These are phyloP conservation scores for Troilus luridus DNA, from an alignment of 2,888 invertebrate genomes.

Conservation along the genomic window DNA sequence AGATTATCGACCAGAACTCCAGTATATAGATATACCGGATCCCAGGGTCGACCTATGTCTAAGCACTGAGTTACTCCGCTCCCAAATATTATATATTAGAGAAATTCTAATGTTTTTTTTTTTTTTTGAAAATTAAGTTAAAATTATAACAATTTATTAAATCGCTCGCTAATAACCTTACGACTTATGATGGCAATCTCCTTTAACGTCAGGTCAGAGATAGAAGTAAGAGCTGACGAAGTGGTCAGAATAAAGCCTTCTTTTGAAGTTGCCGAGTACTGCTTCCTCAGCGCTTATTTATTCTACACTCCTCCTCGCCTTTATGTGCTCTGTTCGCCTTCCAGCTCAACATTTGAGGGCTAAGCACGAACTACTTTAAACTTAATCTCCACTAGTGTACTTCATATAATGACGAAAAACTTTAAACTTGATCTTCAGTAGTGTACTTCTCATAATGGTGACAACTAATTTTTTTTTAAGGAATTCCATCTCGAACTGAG, in stretches of 20 bases:
- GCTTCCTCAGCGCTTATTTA: conserved; percentile 11
- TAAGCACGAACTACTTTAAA: background rate
- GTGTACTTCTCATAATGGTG: no score
- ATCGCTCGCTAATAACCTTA: background rate
- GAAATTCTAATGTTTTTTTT: no score
- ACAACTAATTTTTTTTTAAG: no score
- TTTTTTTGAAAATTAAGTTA: no score
- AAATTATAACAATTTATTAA: background rate
- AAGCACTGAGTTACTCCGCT: no score
- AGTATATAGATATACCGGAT: no score
- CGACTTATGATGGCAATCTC: background rate
- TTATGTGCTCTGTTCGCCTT: background rate
- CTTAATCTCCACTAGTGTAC: background rate
- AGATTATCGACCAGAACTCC: no score
- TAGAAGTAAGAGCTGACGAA: background rate
- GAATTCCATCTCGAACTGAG: no score
- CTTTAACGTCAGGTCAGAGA: background rate
- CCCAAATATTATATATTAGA: no score
- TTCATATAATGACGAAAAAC: background rate
- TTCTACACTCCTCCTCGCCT: background rate
- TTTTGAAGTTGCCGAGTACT: background rate
- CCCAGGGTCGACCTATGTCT: no score
- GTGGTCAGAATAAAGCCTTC: background rate
- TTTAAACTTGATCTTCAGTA: no score
- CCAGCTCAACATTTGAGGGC: background rate